These are phyloP conservation scores for Callyntrura sp. DNA, from an alignment of 2,888 invertebrate genomes.

Conservation along the genomic window DNA sequence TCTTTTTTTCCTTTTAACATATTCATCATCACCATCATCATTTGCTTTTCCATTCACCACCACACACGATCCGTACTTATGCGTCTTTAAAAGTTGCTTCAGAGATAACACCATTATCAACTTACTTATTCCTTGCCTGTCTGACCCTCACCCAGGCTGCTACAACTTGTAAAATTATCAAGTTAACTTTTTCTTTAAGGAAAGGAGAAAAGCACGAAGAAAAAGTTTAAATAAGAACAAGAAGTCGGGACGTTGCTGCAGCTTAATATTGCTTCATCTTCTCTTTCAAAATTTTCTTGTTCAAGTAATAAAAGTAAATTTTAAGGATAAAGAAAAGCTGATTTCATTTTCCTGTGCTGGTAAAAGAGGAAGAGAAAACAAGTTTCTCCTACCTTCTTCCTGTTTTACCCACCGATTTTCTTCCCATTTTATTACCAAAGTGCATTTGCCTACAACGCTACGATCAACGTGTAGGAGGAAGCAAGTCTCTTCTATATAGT, in stretches of 20 bases:
- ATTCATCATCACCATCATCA: slow-evolving; percentile 1
- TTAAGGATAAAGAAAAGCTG: slow-evolving; percentile 35
- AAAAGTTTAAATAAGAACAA: slow-evolving; percentile 44
- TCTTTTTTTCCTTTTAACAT: not conserved
- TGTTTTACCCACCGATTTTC: slow-evolving; percentile 3
- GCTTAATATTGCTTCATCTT: not conserved
- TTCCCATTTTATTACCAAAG: not conserved
- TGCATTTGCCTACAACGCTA: slow-evolving; percentile 5
- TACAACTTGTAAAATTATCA: slow-evolving; percentile 56
- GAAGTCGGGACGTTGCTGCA: not conserved
- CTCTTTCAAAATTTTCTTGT: not conserved
- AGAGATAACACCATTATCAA: slow-evolving; percentile 62
- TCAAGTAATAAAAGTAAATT: slow-evolving; percentile 53
- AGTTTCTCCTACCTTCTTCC: slow-evolving; percentile 46
- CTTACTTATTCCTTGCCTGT: slow-evolving; percentile 34
- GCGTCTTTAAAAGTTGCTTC: slow-evolving; percentile 30
- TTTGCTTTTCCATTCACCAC: not conserved
- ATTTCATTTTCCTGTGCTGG: slow-evolving; percentile 18
- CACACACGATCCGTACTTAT: not conserved
- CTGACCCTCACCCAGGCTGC: slow-evolving; percentile 45
- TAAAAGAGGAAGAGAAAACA: slow-evolving; percentile 24
- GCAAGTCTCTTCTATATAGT: not conserved
- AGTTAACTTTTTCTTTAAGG: slow-evolving; percentile 55
- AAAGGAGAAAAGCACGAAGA: not conserved
- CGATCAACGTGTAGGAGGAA: not conserved